Evolutionary conservation across 2,888 invertebrate genomes (phyloP), one percentile per base, ranked within the genome.

Genomic region (Scaptomyza flava): DNA sequence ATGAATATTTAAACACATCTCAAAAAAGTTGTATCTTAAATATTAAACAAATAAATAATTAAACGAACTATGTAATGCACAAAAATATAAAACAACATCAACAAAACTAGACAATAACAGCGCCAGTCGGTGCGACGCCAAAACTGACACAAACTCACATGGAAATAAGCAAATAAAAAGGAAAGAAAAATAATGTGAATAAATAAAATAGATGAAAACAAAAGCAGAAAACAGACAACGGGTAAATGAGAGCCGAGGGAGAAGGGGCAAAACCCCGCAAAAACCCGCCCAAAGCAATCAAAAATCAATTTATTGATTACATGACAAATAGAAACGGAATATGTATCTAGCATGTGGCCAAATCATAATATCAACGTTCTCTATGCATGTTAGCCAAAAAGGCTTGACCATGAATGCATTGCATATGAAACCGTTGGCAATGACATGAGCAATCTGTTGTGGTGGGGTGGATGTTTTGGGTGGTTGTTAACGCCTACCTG

Each of bases 231-330:
- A 64, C 46, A 47, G 54, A 53, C 52, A 58, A 47, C n/a, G n/a
- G 23, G 3, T 30, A 43, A 41, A 46, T 47, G n/a, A 33, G 46
- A 17, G 54, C 12, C 12, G 31, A 5, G 42, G 34, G 9, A 6
- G 2, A 12, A 7, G 23, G 36, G n/a, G 50, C 23, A 23, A 23
- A 23, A 23, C 2, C 2, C 2, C 2, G 59, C 53, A 36, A 68
- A 68, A 68, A 51, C 58, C 69, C 81, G 67, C 48, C 66, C 34
- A 59, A n/a, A 53, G 74, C 87, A 75, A 89, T 89, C 81, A 86
- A 87, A 87, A 87, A 87, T 87, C 87, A 89, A 87, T 87, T 89
- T 87, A 87, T 87, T 86, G 87, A 87, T 87, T 87, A 67, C 72
- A 78, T 60, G 59, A 72, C 63, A 66, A 85, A 86, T 72, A 9